Conservation (phyloP, 2,113 vertebrate species). For the Syngnathus typhle region DNA sequence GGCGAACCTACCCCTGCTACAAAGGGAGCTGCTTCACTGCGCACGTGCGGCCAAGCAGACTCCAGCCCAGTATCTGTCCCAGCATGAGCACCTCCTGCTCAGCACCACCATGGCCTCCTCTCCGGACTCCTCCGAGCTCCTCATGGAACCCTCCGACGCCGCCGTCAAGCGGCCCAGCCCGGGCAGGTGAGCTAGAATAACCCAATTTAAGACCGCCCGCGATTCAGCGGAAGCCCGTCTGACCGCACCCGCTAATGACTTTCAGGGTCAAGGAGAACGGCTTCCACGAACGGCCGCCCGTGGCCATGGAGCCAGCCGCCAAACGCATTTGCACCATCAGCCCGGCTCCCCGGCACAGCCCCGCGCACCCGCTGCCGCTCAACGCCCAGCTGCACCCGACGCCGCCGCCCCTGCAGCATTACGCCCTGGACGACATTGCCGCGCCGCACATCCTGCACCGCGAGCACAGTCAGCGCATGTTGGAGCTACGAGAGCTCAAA, state of each 20-base stretch:
- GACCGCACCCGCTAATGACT: background rate
- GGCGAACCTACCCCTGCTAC: constrained; percentile 95
- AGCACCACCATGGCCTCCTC: constrained; percentile 87
- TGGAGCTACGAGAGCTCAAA: constrained; percentile 89
- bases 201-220: too few species aligned
- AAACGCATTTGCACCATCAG: constrained; percentile 98
- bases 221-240: background rate
- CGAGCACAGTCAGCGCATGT: constrained; percentile 80
- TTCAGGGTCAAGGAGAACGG: constrained; percentile 83
- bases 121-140: constrained; percentile 86
- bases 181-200: constrained; percentile 71
- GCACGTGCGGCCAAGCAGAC: constrained; percentile 96
- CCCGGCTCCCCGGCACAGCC: constrained; percentile 93
- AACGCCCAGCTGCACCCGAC: constrained; percentile 88
- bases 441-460: constrained; percentile 89
- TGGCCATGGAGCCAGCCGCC: constrained; percentile 82
- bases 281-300: constrained; percentile 82
- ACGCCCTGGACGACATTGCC: constrained; percentile 91
- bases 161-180: constrained; percentile 87
- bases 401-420: constrained; percentile 93
- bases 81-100: constrained; percentile 94
- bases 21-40: constrained; percentile 93
- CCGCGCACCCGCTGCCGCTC: constrained; percentile 83
- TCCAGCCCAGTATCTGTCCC: constrained; percentile 94
- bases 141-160: constrained; percentile 83